These are phyloP conservation scores for Pangasius larnaudii DNA, from an alignment of 2,797 vertebrate species.

Conservation along the genomic window DNA sequence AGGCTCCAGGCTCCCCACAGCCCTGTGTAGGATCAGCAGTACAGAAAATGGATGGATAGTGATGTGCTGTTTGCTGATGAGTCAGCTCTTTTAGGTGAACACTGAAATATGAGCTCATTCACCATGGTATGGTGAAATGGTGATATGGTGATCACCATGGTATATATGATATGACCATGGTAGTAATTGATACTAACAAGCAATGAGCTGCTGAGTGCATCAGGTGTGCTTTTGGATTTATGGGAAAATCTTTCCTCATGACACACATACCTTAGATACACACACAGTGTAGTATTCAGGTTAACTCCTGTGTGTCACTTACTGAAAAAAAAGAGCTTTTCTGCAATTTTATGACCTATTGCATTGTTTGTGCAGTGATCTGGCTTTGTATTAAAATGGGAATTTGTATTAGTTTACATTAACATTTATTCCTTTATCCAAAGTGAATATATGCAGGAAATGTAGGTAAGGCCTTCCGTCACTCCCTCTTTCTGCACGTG, in stretches of 20 bases:
- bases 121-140: too few species aligned
- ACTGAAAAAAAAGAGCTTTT: not conserved
- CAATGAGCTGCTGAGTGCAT: not conserved
- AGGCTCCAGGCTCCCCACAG: too few species aligned
- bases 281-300: not conserved
- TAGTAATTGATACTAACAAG: not conserved
- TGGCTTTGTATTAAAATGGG: not conserved
- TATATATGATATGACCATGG: too few species aligned
- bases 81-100: not conserved
- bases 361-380: not conserved
- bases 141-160: too few species aligned
- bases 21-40: too few species aligned
- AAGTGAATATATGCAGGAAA: constrained; percentile 12
- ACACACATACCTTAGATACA: constrained; percentile 5
- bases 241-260: constrained; percentile 18
- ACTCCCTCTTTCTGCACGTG: constrained; percentile 66
- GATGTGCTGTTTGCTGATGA: not conserved
- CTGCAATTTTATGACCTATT: not conserved
- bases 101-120: not conserved
- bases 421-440: not conserved
- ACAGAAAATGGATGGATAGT: not conserved
- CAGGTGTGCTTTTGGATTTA: constrained; percentile 31
- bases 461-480: constrained; percentile 44
- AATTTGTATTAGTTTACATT: not conserved
- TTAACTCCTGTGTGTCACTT: not conserved